Evolutionary conservation across 2,113 vertebrate species (phyloP).

Genomic region (Bothrops jararaca): DNA sequence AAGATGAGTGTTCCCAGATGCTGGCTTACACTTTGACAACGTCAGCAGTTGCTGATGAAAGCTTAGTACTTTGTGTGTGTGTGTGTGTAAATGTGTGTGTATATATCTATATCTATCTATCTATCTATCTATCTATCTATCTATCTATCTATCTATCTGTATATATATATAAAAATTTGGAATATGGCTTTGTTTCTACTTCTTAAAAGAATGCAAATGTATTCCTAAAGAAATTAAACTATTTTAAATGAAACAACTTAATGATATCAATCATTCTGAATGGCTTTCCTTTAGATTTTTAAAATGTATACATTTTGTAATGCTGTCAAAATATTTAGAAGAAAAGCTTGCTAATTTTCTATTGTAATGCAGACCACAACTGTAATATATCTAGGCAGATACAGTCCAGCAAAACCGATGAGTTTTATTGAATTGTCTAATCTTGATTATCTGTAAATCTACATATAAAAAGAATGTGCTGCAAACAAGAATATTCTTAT

Average conservation of each 20-base stretch:
- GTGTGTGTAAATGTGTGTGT: too few relatives aligned
- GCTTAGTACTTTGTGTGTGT: too few relatives aligned
- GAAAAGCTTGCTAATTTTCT: not conserved
- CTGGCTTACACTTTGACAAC: too few relatives aligned
- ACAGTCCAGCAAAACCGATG: not conserved
- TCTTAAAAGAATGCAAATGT: not conserved
- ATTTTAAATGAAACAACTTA: not conserved
- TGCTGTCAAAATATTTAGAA: not conserved
- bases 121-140: too few relatives aligned
- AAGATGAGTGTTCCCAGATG: too few relatives aligned
- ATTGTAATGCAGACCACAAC: not conserved
- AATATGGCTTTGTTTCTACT: slow-evolving; percentile 12
- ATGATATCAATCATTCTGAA: not conserved
- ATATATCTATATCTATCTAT: too few relatives aligned
- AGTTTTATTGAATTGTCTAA: slow-evolving; percentile 3
- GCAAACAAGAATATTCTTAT: not conserved
- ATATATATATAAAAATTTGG: not conserved
- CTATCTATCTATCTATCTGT: too few relatives aligned
- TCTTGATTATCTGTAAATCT: slow-evolving; percentile 16
- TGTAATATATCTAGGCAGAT: not conserved
- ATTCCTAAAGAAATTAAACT: slow-evolving; percentile 9
- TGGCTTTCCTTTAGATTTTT: not conserved
- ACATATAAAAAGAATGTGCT: not conserved
- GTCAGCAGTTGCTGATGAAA: too few relatives aligned
- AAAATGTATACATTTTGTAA: not conserved